Base-by-base conservation (phyloP, 37 sponge, comb jelly and placozoan species). In the Bolinopsis microptera region DNA sequence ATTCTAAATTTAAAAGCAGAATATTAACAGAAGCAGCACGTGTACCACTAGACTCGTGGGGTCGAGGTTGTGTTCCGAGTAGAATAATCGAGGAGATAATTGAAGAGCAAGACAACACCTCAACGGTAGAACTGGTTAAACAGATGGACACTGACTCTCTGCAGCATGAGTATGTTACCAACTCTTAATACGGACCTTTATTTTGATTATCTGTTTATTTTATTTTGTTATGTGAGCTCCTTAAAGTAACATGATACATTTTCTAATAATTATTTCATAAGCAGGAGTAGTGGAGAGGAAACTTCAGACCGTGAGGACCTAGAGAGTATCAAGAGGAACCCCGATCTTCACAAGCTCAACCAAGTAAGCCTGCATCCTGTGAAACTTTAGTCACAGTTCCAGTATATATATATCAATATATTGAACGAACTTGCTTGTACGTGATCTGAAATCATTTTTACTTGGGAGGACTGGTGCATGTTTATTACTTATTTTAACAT, bases 41-140 rank as follows among this genome's bases (percentile, higher is more conserved):
- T 1, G 23, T 30, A 23, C 82, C 82, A 18, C 23, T 80, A 37
- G 82, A 80, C 38, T 80, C 82, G 9, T 80, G 82, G 82, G 82
- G 37, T 8, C 35, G 82, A 23, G 82, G 82, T 8, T 34, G 32
- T 18, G 82, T 80, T 33, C 82, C 82, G 9, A 23, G 37, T 1
- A 32, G 82, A 37, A 36, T 80, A 21, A 35, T 80, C 2, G 38
- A 80, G 82, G 37, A 16, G 32, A 22, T 36, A 37, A 37, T 33
- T 3, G 82, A 36, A 8, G 37, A 28, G 82, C 16, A 70, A n/a
- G 30, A 48, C 9, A 13, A 48, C 5, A 18, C 13, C 13, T 18
- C 61, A 48, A 48, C 9, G 13, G 61, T 48, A 48, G 61, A 48
- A 48, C 5, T 18, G 9, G 61, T 18, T 13, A 48, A 48, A 13